Percentiles rank a stretch among this genome's conserved stretches.
These are phyloP conservation scores for Falco naumanni DNA, from an alignment of 2,797 vertebrate genomes.

Conservation along the genomic window DNA sequence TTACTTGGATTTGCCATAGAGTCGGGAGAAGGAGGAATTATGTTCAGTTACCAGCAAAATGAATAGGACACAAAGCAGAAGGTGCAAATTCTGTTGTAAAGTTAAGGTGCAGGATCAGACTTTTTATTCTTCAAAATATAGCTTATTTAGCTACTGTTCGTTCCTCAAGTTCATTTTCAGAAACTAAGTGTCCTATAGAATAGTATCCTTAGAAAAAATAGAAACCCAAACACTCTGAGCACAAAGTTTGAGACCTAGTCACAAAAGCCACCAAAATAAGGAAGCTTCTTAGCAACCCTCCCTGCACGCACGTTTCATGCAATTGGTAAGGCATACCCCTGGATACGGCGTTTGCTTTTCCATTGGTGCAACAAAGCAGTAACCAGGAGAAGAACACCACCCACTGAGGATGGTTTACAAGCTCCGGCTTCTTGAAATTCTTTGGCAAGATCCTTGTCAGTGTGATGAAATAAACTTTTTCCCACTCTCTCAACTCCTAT, in stretches of 20 bases:
- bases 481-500: neutral
- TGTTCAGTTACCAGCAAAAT: neutral
- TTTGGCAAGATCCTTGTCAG: neutral
- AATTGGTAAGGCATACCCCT: neutral
- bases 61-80: neutral
- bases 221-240: neutral
- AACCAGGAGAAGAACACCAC: neutral
- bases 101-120: neutral
- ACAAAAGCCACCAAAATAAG: neutral
- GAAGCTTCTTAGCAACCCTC: neutral
- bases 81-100: neutral
- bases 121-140: neutral
- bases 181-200: neutral
- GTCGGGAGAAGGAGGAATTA: neutral
- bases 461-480: neutral
- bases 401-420: neutral
- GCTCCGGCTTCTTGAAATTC: neutral
- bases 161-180: neutral
- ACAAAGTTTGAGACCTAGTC: rapidly evolving
- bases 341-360: neutral
- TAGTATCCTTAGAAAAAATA: neutral
- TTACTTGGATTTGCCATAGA: neutral
- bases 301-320: rapidly evolving
- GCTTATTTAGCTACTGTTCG: neutral
- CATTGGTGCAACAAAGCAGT: neutral